A percentile compares a stretch with the other conserved stretches of the same genome.
phyloP scores from a whole-genome alignment of 2,113 vertebrate genomes.

The Peromyscus californicus region DNA sequence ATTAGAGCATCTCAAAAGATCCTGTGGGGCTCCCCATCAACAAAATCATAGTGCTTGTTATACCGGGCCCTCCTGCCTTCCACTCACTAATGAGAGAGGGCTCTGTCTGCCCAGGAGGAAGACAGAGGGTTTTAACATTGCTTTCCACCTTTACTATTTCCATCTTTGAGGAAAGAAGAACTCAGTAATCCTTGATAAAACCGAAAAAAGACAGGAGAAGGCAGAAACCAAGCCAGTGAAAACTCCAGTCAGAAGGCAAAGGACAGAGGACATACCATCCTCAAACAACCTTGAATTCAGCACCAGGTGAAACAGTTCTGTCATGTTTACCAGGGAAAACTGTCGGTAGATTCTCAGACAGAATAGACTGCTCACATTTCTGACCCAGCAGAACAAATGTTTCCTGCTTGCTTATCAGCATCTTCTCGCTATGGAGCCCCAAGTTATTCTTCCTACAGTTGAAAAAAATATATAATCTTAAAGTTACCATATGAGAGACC shows the following conservation, averaged over 20 bases:
- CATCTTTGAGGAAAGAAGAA: no score
- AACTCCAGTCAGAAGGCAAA: neutral
- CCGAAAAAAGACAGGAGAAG: no score
- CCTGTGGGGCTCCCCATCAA: fast-evolving
- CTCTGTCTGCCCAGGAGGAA: neutral
- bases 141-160: fast-evolving
- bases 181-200: neutral
- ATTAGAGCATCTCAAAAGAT: no score
- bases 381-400: neutral
- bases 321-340: neutral
- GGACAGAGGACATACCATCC: neutral
- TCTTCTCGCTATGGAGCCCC: neutral
- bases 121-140: no score
- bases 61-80: no score
- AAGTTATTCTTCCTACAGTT: neutral
- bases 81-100: no score
- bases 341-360: neutral
- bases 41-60: neutral
- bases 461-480: neutral
- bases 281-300: neutral
- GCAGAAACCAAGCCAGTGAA: neutral
- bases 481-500: neutral
- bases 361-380: neutral
- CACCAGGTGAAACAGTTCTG: neutral
- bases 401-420: neutral